These are phyloP conservation scores for Bradypodion pumilum DNA, from an alignment of 2,797 vertebrate species.

Conservation along the genomic window DNA sequence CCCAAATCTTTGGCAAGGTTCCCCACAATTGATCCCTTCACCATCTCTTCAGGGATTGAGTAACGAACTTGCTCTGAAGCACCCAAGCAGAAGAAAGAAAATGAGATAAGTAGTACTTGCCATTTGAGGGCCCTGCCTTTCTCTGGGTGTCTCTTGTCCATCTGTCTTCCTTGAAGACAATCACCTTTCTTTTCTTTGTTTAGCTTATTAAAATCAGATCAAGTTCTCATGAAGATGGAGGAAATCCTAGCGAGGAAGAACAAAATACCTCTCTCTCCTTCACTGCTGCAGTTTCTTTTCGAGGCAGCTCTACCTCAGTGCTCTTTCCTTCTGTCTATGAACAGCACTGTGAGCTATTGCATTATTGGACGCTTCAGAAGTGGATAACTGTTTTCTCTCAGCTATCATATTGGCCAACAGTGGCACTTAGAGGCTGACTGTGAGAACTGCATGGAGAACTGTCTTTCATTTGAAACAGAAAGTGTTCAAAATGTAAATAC, in stretches of 20 bases:
- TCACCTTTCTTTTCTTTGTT: not conserved
- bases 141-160: conserved; percentile 51
- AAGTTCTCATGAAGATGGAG: not conserved
- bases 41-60: conserved; percentile 73
- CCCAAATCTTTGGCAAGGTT: conserved; percentile 41
- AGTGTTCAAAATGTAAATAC: too few species aligned
- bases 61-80: conserved; percentile 68
- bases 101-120: conserved; percentile 52
- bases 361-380: not conserved
- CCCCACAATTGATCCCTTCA: conserved; percentile 57
- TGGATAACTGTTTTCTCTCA: not conserved
- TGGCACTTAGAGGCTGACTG: conserved; percentile 54
- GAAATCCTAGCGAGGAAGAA: not conserved
- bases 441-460: conserved; percentile 48
- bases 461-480: not conserved
- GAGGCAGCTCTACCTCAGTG: not conserved
- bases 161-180: not conserved
- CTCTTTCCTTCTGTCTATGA: not conserved
- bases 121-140: not conserved
- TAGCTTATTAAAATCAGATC: not conserved
- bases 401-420: conserved; percentile 60
- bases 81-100: conserved; percentile 33
- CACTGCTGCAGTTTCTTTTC: not conserved
- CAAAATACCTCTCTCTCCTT: not conserved
- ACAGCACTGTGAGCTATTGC: not conserved